Evolutionary conservation across 2,888 invertebrate genomes (phyloP).

Genomic region (Brenthis ino): DNA sequence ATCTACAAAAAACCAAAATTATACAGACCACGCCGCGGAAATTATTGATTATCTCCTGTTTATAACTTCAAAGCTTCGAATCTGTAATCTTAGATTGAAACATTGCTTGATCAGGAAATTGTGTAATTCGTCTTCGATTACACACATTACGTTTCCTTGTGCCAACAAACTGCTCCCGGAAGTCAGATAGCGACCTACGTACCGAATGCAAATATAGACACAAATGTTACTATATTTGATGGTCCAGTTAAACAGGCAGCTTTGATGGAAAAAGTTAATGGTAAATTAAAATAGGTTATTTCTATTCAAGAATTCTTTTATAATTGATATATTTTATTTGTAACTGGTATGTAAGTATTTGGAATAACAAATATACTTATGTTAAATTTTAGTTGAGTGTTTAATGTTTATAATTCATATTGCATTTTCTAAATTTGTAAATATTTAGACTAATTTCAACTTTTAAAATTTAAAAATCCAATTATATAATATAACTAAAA

Average conservation of each 20-base stretch:
- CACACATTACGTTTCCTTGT: constrained; percentile 56
- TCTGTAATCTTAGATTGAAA: constrained; percentile 22
- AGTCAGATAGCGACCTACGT: constrained; percentile 48
- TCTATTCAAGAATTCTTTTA: too few relatives aligned
- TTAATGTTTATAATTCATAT: too few relatives aligned
- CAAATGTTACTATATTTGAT: constrained; percentile 25
- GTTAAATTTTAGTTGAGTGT: too few relatives aligned
- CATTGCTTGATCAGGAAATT: constrained; percentile 56
- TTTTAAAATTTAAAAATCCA: background rate
- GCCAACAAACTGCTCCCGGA: constrained; percentile 53
- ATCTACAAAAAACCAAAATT: too few relatives aligned
- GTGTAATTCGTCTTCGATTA: constrained; percentile 64
- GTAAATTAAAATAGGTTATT: too few relatives aligned
- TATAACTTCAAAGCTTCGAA: background rate
- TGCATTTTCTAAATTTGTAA: too few relatives aligned
- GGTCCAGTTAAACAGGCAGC: constrained; percentile 2
- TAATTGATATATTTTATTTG: too few relatives aligned
- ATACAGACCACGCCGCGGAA: too few relatives aligned
- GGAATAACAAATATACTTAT: too few relatives aligned
- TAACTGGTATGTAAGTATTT: too few relatives aligned
- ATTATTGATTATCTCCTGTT: too few relatives aligned
- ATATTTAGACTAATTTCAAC: background rate
- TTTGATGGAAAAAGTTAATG: background rate
- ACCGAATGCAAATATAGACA: constrained; percentile 25
- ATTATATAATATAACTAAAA: background rate